These are phyloP conservation scores for Arctia plantaginis DNA, from an alignment of 2,888 invertebrate species.

Conservation along the genomic window DNA sequence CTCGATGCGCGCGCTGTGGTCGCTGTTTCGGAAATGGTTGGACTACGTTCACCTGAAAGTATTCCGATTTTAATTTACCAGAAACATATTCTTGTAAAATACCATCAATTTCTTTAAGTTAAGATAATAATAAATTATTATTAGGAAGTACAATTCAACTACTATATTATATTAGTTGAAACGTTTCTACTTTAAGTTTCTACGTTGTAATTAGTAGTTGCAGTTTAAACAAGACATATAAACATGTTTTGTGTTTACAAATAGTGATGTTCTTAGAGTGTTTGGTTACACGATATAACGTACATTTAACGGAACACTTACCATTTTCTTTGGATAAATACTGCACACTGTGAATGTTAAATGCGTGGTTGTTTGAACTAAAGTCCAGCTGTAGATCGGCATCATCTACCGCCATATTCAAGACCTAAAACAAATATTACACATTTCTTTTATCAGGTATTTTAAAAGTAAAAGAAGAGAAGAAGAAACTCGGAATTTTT, in stretches of 20 bases:
- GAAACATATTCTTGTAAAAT: neutral
- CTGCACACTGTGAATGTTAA: constrained; percentile 95
- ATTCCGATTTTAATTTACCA: neutral
- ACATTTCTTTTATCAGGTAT: constrained; percentile 1
- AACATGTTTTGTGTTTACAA: no score
- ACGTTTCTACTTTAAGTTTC: no score
- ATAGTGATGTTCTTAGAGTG: no score
- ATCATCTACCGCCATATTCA: constrained; percentile 97
- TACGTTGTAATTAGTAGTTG: no score
- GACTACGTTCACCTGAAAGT: constrained; percentile 90
- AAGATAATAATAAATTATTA: no score
- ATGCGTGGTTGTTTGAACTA: constrained; percentile 93
- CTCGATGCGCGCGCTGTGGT: constrained; percentile 93
- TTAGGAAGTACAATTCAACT: no score
- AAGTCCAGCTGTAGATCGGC: constrained; percentile 94
- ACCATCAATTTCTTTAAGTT: neutral
- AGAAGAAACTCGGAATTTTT: no score
- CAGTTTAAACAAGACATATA: no score
- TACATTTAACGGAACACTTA: constrained; percentile 65
- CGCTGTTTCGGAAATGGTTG: constrained; percentile 93
- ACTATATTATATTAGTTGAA: no score
- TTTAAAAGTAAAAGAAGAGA: no score
- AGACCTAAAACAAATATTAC: constrained; percentile 78
- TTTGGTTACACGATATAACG: no score
- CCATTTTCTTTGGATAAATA: constrained; percentile 94